phyloP scores from a whole-genome alignment of 2,888 invertebrate species.

The Cataglyphis rosenhaueri region DNA sequence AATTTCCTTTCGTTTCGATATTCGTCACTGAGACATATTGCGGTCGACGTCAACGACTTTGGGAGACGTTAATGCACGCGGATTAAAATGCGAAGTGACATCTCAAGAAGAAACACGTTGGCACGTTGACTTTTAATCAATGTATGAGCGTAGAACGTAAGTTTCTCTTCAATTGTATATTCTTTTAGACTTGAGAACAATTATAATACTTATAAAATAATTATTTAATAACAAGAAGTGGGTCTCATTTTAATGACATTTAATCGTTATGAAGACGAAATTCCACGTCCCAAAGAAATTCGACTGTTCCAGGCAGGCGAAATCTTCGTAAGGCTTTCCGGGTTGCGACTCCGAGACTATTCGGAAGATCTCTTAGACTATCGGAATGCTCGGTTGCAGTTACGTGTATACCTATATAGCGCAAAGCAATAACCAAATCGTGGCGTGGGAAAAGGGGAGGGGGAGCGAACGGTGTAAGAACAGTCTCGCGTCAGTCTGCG shows the following conservation, averaged over 20 bases:
- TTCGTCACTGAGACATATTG: not conserved
- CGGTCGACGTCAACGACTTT: constrained; percentile 11
- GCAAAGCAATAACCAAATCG: constrained; percentile 64
- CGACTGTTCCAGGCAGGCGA: not conserved
- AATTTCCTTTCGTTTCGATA: constrained; percentile 33
- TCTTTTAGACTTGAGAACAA: not conserved
- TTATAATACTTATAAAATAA: not conserved
- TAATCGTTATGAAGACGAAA: not conserved
- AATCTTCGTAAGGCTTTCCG: constrained; percentile 3
- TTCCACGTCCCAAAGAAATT: not conserved
- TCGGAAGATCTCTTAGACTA: constrained; percentile 34
- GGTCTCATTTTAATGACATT: not conserved
- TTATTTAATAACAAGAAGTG: not conserved
- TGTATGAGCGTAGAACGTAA: not conserved
- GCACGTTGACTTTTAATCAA: constrained; percentile 9
- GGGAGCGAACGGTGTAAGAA: constrained; percentile 28
- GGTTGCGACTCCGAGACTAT: not conserved
- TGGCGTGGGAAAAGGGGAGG: not conserved
- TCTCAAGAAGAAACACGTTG: not conserved
- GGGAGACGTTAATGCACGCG: constrained; percentile 31
- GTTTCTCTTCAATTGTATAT: not conserved
- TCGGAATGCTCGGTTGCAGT: constrained; percentile 46
- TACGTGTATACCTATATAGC: constrained; percentile 10
- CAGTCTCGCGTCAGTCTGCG: constrained; percentile 54
- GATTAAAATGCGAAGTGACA: constrained; percentile 9